Conservation (phyloP, 1,140 invertebrate genomes). For the Pseudobourletiella spinata region DNA sequence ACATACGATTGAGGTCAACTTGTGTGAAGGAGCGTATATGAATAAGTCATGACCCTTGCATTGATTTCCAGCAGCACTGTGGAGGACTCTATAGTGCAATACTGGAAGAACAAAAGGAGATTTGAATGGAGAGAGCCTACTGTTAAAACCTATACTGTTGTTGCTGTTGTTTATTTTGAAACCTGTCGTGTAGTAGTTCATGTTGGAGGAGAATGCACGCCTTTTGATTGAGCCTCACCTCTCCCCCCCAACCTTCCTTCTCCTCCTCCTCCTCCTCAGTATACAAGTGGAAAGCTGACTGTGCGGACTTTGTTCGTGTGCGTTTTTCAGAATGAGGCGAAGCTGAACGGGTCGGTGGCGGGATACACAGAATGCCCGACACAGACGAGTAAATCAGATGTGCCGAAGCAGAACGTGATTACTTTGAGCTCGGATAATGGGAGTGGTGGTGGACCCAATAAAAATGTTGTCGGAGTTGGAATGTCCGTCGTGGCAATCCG, state of each 20-base stretch:
- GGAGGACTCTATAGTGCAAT: no score
- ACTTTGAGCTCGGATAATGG: conserved; percentile 20
- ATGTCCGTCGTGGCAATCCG: conserved; percentile 7
- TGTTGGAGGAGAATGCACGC: not conserved
- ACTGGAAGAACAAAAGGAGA: no score
- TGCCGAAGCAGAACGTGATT: conserved; percentile 25
- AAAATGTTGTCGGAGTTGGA: not conserved
- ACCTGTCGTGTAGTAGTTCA: not conserved
- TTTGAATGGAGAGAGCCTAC: no score
- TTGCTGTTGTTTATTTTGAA: not conserved
- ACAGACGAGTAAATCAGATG: conserved; percentile 3
- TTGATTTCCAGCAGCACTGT: no score
- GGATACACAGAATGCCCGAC: conserved; percentile 30
- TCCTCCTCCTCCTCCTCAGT: no score
- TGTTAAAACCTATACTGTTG: not conserved
- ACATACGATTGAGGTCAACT: no score
- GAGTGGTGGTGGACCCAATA: not conserved
- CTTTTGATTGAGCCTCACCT: no score
- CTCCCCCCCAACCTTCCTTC: no score
- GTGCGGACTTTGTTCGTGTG: conserved; percentile 12
- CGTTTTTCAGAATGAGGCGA: conserved; percentile 30
- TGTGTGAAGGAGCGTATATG: no score
- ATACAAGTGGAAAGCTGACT: not conserved
- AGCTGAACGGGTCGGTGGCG: conserved; percentile 30
- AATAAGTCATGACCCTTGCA: no score